Base-by-base conservation (phyloP, 2,888 invertebrate species). In the Drosophila anomalata region DNA sequence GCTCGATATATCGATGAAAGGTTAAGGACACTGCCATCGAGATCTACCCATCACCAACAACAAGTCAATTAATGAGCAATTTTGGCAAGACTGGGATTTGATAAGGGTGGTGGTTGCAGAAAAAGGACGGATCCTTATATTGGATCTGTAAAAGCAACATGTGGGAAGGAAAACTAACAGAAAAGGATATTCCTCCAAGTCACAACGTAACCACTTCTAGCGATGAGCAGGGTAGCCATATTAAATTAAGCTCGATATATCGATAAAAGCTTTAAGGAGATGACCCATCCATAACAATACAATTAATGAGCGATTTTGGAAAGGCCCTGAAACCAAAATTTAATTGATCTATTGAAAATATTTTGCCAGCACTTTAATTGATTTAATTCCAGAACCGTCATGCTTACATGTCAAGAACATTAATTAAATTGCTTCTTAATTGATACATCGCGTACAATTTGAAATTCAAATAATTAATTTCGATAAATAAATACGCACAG, bases 51-150 rank as follows among this genome's bases (percentile, higher is more conserved):
- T 24, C 22, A 22, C 22, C 22, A 22, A 22, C 22, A 22, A 17
- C 22, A 22, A 17, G 17, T 17, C 17, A 17, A 17, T 17, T 17
- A 17, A 17, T 17, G 1, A 17, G 17, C 1, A 17, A 17, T 17
- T 17, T 17, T 17, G 17, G 17, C 17, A 17, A 17, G 17, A 17
- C 17, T 42, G 48, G 42, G 14, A 69, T 81, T 76, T 76, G 79
- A 79, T 81, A 81, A 78, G 81, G 81, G 63, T 41, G 29, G 11
- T 46, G 11, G 31, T 11, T 7, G n/a, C 59, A 67, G 54, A 57
- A 71, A 68, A 71, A 12, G 29, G 29, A n/a, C 22, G n/a, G 26
- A 29, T 26, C 55, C 55, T 75, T 69, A 66, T 78, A 79, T 81
- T 74, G 73, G 58, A 66, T 66, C 58, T 54, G 65, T 58, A 73